Base-by-base conservation (phyloP, 2,113 vertebrate species). In the Indri indri region DNA sequence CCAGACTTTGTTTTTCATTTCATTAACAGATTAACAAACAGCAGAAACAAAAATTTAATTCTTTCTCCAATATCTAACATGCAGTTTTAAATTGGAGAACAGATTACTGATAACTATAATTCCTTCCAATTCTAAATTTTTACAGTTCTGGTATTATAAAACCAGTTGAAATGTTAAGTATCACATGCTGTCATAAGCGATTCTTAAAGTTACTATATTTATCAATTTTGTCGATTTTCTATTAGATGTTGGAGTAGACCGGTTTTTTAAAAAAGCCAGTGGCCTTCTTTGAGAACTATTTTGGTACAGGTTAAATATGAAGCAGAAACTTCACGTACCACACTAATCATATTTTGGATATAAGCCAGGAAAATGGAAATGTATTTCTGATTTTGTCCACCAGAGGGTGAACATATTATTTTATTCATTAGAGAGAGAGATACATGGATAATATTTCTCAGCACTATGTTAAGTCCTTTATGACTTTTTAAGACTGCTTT, bases 321-420 rank as follows among this genome's bases (percentile, higher is more conserved):
- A 91, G 37, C 59, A 84, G 91, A 94, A 92, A 97, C 30, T 85
- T 92, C 82, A 95, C 84, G 84, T 0, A 65, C 20, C 59, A 42
- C 42, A 94, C n/a, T 65, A 71, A 86, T 68, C 13, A 42, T 90
- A 50, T 73, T 94, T 92, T 96, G 93, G 68, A 71, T 94, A 79
- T 66, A 85, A 97, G 54, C 91, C 88, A 86, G n/a, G 74, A 95
- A 90, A 97, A 84, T 87, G 23, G 42, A 93, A 80, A 37, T 97
- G 94, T 73, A 73, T 84, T 97, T 97, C 80, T 90, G 23, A 84
- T 92, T 96, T 96, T 96, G 80, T n/a, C 96, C 95, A 97, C 92
- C 79, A 97, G 96, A 95, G 83, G 93, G 97, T 88, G 77, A 77
- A 9, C 54, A 63, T 81, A 81, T 88, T 76, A 71, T 76, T 94